Conservation (phyloP, 2,888 invertebrate species). For the Tenodera sinensis region DNA sequence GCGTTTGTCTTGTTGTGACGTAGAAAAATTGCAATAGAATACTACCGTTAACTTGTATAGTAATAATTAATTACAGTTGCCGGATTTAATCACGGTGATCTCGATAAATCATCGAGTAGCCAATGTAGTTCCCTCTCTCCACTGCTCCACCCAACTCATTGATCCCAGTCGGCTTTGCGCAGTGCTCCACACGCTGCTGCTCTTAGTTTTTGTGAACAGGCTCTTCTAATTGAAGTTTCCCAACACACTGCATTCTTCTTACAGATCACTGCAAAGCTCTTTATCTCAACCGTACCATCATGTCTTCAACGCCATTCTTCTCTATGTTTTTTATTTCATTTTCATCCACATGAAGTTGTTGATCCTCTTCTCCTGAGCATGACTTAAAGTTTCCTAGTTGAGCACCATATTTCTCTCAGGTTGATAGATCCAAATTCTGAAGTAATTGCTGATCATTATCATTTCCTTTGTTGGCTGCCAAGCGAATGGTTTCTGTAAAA, state of each 20-base stretch:
- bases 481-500: too few species aligned
- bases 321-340: not conserved
- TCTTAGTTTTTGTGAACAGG: not conserved
- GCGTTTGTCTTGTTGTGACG: not conserved
- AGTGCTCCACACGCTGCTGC: not conserved
- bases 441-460: too few species aligned
- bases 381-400: not conserved
- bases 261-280: not conserved
- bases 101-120: constrained; percentile 4
- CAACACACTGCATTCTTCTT: not conserved
- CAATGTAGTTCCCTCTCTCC: not conserved
- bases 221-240: not conserved
- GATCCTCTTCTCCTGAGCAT: not conserved
- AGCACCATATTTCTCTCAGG: too few species aligned
- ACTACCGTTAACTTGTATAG: constrained; percentile 5
- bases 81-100: constrained; percentile 14
- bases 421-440: too few species aligned
- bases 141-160: not conserved
- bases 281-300: not conserved
- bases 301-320: not conserved
- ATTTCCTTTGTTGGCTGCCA: too few species aligned
- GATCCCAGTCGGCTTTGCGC: not conserved
- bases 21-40: constrained; percentile 3
- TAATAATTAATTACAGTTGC: constrained; percentile 14
- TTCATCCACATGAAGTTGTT: not conserved